Evolutionary conservation across 2,113 vertebrate species (phyloP).

Genomic region (Calypte anna): DNA sequence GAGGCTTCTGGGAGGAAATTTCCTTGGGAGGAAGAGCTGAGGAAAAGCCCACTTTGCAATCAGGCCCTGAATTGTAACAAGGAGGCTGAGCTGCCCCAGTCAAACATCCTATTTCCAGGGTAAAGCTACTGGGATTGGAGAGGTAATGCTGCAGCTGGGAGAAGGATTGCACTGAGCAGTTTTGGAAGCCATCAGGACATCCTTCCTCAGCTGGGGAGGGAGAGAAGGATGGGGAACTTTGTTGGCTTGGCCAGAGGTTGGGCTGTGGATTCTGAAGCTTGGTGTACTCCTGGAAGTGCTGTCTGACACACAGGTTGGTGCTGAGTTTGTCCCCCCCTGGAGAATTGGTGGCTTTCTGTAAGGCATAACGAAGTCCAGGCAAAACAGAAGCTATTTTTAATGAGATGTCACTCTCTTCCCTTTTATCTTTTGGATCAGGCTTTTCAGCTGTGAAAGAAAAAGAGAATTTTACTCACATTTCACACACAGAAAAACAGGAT

Average conservation of each 20-base stretch:
- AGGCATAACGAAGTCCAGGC: slow-evolving; percentile 83
- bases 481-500: not conserved
- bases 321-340: slow-evolving; percentile 20
- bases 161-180: slow-evolving; percentile 61
- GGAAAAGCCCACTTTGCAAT: slow-evolving; percentile 55
- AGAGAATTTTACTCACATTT: not conserved
- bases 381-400: slow-evolving; percentile 76
- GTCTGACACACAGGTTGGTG: slow-evolving; percentile 62
- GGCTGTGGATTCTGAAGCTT: not conserved
- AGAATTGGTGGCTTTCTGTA: slow-evolving; percentile 77
- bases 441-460: slow-evolving; percentile 61
- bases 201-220: not conserved
- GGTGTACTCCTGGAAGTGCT: slow-evolving; percentile 77
- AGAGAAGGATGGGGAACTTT: not conserved
- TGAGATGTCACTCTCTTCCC: slow-evolving; percentile 34
- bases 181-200: slow-evolving; percentile 27
- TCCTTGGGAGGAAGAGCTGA: slow-evolving; percentile 33
- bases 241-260: not conserved
- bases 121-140: slow-evolving; percentile 77
- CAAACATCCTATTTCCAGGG: slow-evolving; percentile 61
- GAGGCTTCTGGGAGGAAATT: not conserved
- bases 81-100: slow-evolving; percentile 45
- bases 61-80: slow-evolving; percentile 52
- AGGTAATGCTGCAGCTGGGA: slow-evolving; percentile 80
- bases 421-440: slow-evolving; percentile 10